Evolutionary conservation across 2,797 vertebrate species (phyloP), one percentile per base, ranked within the genome.

Genomic region (Tinamus major): DNA sequence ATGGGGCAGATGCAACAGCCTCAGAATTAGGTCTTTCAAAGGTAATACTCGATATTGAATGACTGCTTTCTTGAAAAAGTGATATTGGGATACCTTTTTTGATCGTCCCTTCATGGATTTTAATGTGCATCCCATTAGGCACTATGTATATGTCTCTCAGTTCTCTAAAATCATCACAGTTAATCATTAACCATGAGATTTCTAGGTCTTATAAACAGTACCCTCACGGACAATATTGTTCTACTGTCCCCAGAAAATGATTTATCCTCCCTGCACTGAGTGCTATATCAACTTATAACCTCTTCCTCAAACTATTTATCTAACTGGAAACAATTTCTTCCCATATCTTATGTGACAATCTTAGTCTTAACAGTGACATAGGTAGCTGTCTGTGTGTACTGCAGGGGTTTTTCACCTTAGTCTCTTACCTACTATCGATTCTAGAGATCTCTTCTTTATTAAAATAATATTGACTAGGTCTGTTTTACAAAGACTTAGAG

Each of bases 401-500:
- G 3, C 20, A 17, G 23, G 61, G 21, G 14, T 64, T 20, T 79
- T 93, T 87, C 67, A 81, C 46, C 48, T 70, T 88, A 49, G 46
- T 67, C 6, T 69, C 55, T 85, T n/a, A 56, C 63, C 77, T 81
- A 79, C 49, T 27, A 64, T 84, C n/a, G 78, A 1, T 82, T n/a
- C 56, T 35, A 53, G 51, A 61, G 56, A 90, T 91, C 23, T 87
- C 61, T 59, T 79, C 63, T 84, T 86, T 81, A 85, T 74, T 74
- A 90, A 74, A 88, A 26, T 69, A 23, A 41, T 46, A 53, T 49
- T 67, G 62, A 26, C 31, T 68, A 39, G 3, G 7, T 64, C n/a
- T 71, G 15, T 75, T 90, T 87, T 44, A 83, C 33, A 89, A 92
- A 93, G 64, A 79, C 53, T 58, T 70, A 81, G 67, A 68, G 53